phyloP scores from a whole-genome alignment of 2,797 vertebrate species.

The Anabas testudineus region DNA sequence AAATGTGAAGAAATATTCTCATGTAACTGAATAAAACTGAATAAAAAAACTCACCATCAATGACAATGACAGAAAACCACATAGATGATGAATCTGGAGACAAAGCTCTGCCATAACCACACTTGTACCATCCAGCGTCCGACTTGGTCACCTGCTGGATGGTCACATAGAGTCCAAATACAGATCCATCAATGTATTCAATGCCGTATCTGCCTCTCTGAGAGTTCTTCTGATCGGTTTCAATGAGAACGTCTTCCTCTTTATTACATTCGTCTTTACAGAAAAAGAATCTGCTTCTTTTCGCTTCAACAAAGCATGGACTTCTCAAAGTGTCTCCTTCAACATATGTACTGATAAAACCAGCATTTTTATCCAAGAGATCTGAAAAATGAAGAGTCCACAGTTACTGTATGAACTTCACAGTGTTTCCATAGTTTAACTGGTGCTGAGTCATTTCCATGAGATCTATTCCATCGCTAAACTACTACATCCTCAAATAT shows the following conservation, averaged over 20 bases:
- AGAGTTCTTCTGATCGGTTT: background rate
- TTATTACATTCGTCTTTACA: background rate
- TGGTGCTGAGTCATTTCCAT: too few relatives aligned
- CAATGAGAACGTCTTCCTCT: background rate
- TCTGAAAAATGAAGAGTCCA: background rate
- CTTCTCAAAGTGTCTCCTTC: rapidly evolving
- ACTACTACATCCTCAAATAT: too few relatives aligned
- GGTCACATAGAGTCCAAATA: background rate
- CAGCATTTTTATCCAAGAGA: rapidly evolving
- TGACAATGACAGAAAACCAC: rapidly evolving
- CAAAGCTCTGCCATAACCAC: slow-evolving; percentile 1
- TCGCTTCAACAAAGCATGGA: rapidly evolving
- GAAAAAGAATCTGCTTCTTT: background rate
- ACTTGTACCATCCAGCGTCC: background rate
- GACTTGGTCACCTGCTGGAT: background rate
- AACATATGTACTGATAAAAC: rapidly evolving
- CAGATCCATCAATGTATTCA: rapidly evolving
- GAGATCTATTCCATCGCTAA: too few relatives aligned
- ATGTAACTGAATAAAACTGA: too few relatives aligned
- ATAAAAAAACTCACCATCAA: slow-evolving; percentile 23
- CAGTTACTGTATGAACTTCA: background rate
- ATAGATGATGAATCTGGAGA: background rate
- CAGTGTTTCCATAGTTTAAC: too few relatives aligned
- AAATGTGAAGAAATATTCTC: too few relatives aligned
- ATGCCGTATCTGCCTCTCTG: slow-evolving; percentile 6